Evolutionary conservation across 2,797 vertebrate genomes (phyloP).

Genomic region (Eospalax fontanierii): DNA sequence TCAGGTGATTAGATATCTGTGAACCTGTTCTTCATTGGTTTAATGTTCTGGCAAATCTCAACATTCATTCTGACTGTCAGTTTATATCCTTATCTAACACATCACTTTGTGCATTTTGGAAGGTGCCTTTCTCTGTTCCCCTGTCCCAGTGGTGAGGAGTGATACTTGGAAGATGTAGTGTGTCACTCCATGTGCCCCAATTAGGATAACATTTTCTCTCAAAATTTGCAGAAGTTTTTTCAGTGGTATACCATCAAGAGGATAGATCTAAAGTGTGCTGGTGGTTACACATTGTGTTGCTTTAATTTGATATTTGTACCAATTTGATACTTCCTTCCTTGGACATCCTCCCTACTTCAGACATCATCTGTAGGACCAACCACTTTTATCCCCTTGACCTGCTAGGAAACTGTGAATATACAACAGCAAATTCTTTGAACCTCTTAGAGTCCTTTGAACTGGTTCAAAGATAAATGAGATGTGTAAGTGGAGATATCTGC

Average conservation of each 20-base stretch:
- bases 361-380: not conserved
- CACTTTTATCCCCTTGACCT: not conserved
- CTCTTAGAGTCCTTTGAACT: not conserved
- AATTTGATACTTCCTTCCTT: conserved; percentile 14
- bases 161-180: not conserved
- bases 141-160: not conserved
- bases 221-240: not conserved
- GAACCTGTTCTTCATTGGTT: not conserved
- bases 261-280: not conserved
- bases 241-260: not conserved
- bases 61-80: not conserved
- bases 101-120: not conserved
- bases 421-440: not conserved
- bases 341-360: not conserved
- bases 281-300: not conserved
- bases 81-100: not conserved
- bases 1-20: not conserved
- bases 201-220: not conserved
- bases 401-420: not conserved
- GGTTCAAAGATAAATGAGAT: not conserved
- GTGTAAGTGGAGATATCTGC: not conserved
- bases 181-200: not conserved
- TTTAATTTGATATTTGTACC: conserved; percentile 15
- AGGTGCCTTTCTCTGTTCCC: not conserved
- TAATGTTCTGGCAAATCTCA: conserved; percentile 34